A percentile compares a stretch with the other conserved stretches of the same genome.
Evolutionary conservation across 2,797 vertebrate genomes (phyloP).

Genomic region (Acanthurus tractus): DNA sequence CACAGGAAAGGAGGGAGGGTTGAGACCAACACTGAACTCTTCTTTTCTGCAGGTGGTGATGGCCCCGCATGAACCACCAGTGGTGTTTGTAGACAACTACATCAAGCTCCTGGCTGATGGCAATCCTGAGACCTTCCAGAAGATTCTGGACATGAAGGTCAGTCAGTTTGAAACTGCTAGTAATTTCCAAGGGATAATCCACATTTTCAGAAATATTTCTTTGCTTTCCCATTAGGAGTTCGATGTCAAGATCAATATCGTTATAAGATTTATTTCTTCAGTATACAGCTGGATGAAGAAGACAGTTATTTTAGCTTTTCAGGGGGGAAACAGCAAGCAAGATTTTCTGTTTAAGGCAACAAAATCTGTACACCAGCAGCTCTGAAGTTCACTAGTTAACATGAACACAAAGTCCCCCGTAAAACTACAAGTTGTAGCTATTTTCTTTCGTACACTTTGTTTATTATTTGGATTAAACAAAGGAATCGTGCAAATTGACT

Average conservation of each 20-base stretch:
- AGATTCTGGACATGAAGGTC: constrained; percentile 99
- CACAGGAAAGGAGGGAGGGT: constrained; percentile 47
- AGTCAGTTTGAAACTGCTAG: constrained; percentile 28
- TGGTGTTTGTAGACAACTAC: constrained; percentile 99
- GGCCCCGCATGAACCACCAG: constrained; percentile 95
- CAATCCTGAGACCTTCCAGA: constrained; percentile 99
- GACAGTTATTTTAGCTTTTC: neutral
- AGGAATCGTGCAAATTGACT: neutral
- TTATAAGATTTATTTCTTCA: neutral
- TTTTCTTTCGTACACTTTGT: neutral
- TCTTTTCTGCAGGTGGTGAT: constrained; percentile 92
- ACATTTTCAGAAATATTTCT: neutral
- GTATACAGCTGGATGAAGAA: neutral
- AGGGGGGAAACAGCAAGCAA: neutral
- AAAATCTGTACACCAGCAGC: neutral
- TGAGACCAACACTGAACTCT: constrained; percentile 51
- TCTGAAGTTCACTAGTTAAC: neutral
- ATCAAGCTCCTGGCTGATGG: constrained; percentile 98
- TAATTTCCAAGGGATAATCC: neutral
- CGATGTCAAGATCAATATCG: neutral
- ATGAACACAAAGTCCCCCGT: neutral
- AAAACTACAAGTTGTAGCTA: neutral
- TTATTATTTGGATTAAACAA: neutral
- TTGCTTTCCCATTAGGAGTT: no score
- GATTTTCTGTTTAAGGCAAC: neutral